Evolutionary conservation across 1,140 invertebrate species (phyloP), one percentile per base, ranked within the genome.

Genomic region (Meteorus sp.): DNA sequence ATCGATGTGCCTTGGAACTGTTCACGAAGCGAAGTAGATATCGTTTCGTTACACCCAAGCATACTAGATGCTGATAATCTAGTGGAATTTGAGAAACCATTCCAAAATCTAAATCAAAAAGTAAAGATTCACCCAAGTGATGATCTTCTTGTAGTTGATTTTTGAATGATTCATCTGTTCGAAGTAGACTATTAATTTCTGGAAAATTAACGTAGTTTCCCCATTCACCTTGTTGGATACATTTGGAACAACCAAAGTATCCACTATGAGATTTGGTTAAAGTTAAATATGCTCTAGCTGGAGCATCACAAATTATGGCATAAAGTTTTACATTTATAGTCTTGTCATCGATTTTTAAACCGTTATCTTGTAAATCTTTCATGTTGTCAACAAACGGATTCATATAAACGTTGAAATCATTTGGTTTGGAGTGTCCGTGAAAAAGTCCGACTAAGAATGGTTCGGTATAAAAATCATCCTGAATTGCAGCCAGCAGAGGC

Each of bases 251-350:
- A 11, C 48, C 11, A 53, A 35, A 53, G 35, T 59, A 67, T 9
- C 59, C 60, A n/a, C 39, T 43, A 25, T 62, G 63, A 27, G 9
- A 23, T 53, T 66, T 67, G 2, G 63, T 68, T 19, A 56, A 52
- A 27, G 69, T 69, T 2, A 79, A 55, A 60, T 66, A 75, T 22
- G 74, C 48, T 57, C 63, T 64, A 22, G 76, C 76, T 15, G 75
- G 76, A 2, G 70, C 63, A 31, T 55, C 52, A 29, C 37, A 44
- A 70, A 35, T 59, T 74, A 59, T n/a, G 5, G 17, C 15, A 52
- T 51, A 29, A 9, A 52, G 6, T 27, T 9, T 41, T n/a, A 54
- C 47, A 13, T 31, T 19, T 1, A 52, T 23, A 33, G 25, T 33
- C 31, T 56, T 56, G 1, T 27, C 45, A 55, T 55, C 20, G 2